Percentiles rank a stretch among this genome's conserved stretches.
These are phyloP conservation scores for Dinoponera quadriceps DNA, from an alignment of 1,140 invertebrate species.

Conservation along the genomic window DNA sequence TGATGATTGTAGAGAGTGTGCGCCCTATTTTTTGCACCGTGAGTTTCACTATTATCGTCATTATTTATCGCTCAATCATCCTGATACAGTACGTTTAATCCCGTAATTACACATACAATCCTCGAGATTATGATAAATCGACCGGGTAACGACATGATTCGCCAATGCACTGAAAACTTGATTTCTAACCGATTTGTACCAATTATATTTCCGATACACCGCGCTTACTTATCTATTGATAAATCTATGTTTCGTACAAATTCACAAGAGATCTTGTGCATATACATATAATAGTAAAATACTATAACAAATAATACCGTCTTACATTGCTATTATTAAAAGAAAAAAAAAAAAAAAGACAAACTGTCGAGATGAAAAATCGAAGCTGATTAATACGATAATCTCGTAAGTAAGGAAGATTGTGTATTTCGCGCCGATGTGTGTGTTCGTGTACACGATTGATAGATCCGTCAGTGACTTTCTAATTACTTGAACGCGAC, in stretches of 20 bases:
- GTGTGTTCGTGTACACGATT: neutral
- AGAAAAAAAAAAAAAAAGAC: neutral
- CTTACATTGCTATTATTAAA: neutral
- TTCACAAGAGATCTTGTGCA: neutral
- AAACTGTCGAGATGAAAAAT: neutral
- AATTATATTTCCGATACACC: neutral
- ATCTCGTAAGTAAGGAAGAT: neutral
- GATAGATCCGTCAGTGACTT: neutral
- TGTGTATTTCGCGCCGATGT: neutral
- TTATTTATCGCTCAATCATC: conserved; percentile 38
- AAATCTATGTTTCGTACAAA: neutral
- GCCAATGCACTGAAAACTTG: neutral
- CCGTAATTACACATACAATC: conserved; percentile 35
- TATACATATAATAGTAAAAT: neutral
- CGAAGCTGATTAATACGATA: neutral
- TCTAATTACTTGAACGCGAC: neutral
- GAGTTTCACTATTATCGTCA: conserved; percentile 11
- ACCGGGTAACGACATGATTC: neutral
- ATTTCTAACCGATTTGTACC: neutral
- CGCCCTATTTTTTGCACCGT: conserved; percentile 4
- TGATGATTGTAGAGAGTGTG: neutral
- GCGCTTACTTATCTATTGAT: neutral
- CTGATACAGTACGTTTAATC: conserved; percentile 7
- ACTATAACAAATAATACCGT: neutral
- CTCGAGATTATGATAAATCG: conserved; percentile 23